A percentile compares a stretch with the other conserved stretches of the same genome.
Conservation (phyloP, 1,140 invertebrate species). For the Caerostris darwini region DNA sequence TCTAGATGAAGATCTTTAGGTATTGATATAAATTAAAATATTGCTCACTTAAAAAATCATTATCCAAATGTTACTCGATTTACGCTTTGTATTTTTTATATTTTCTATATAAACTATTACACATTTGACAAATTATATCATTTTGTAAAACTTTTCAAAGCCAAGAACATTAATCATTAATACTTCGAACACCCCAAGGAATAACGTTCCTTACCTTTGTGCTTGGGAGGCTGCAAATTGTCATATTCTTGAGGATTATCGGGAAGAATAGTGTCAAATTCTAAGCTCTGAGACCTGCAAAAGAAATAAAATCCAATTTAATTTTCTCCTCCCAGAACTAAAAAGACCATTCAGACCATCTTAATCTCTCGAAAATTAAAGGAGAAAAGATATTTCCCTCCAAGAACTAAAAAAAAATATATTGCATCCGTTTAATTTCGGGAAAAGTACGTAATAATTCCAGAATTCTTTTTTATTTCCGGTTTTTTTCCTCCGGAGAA, state of each 20-base stretch:
- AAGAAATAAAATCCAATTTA: background rate
- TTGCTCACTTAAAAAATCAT: too few species aligned
- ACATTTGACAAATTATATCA: too few species aligned
- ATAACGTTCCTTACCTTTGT: slow-evolving; percentile 78
- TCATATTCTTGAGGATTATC: slow-evolving; percentile 80
- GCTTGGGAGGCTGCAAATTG: slow-evolving; percentile 80
- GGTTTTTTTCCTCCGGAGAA: background rate
- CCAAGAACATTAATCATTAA: background rate
- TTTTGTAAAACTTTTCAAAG: too few species aligned
- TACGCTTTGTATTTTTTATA: too few species aligned
- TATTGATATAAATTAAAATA: too few species aligned
- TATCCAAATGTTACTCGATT: too few species aligned
- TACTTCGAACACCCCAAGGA: background rate
- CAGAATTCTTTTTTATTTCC: background rate
- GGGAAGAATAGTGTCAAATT: slow-evolving; percentile 79
- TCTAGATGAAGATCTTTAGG: too few species aligned
- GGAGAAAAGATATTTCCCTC: background rate
- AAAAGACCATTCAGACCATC: background rate
- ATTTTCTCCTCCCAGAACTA: background rate
- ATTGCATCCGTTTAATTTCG: background rate
- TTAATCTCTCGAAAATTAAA: background rate
- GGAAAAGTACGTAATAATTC: background rate
- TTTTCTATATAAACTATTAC: too few species aligned
- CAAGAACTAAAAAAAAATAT: background rate
- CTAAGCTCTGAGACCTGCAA: slow-evolving; percentile 74